Conservation (phyloP, 35 echinoderm and acorn worm species). For the Apostichopus parvimensis region DNA sequence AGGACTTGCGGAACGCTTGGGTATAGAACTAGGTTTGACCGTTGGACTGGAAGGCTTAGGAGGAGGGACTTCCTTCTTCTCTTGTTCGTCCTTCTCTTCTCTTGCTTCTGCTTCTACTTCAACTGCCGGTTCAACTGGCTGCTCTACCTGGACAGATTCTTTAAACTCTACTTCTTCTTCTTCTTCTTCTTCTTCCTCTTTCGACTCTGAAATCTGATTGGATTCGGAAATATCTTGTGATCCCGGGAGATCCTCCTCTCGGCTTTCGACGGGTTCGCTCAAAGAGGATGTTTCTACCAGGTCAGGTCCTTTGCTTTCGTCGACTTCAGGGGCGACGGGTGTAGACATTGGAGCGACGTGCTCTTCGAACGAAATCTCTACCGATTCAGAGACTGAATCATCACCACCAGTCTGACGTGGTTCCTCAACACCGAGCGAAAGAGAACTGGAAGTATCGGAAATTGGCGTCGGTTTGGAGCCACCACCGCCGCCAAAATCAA, state of each 20-base stretch:
- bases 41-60: background rate
- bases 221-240: background rate
- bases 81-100: background rate
- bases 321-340: background rate
- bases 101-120: background rate
- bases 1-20: slow-evolving; percentile 21
- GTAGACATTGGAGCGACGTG: slow-evolving; percentile 39
- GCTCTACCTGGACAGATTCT: slow-evolving; percentile 8
- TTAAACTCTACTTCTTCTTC: background rate
- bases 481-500: background rate
- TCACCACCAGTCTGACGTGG: slow-evolving; percentile 30
- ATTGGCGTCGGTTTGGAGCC: slow-evolving; percentile 22
- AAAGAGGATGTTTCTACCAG: background rate
- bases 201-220: slow-evolving; percentile 3
- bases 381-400: slow-evolving; percentile 32
- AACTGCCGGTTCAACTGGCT: background rate
- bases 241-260: background rate
- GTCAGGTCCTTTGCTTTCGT: background rate
- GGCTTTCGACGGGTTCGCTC: slow-evolving; percentile 9
- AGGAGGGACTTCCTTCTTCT: background rate
- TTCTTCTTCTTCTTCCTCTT: background rate
- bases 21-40: slow-evolving; percentile 24
- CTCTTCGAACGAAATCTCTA: slow-evolving; percentile 47
- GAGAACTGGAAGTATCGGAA: slow-evolving; percentile 52
- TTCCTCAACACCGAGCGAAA: slow-evolving; percentile 41